Percentiles rank a stretch among this genome's conserved stretches.
These are phyloP conservation scores for Hydriomena furcata DNA, from an alignment of 2,888 invertebrate genomes.

Conservation along the genomic window DNA sequence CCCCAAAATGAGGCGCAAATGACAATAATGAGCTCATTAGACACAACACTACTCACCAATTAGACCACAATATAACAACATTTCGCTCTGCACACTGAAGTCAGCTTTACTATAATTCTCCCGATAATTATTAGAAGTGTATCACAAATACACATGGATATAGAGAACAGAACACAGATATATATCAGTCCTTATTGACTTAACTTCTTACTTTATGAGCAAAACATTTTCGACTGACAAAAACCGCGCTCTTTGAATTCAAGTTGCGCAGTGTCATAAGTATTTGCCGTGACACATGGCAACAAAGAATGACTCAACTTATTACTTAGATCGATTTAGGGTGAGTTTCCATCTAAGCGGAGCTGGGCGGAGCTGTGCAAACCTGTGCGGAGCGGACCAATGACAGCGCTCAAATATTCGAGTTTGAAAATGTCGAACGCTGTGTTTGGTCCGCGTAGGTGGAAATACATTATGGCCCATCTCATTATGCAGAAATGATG, in stretches of 20 bases:
- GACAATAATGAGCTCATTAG: conserved; percentile 27
- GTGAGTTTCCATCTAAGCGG: no score
- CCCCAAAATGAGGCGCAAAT: neutral
- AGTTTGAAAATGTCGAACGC: no score
- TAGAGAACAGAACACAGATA: neutral
- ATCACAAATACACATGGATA: conserved; percentile 53
- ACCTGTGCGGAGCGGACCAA: no score
- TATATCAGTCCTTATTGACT: no score
- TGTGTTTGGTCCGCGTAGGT: no score
- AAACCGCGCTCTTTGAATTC: neutral
- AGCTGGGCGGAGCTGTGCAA: no score
- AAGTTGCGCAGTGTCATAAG: no score
- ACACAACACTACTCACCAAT: conserved; percentile 55
- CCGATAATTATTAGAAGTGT: conserved; percentile 47
- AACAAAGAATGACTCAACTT: conserved; percentile 2
- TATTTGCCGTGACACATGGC: conserved; percentile 3
- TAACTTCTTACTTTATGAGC: no score
- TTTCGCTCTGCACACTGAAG: conserved; percentile 35
- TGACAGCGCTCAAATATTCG: no score
- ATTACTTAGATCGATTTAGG: neutral
- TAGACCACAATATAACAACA: conserved; percentile 50
- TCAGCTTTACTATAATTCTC: conserved; percentile 51
- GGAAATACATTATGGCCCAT: no score
- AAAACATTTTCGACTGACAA: neutral
- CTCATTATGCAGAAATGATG: no score